phyloP scores from a whole-genome alignment of 2,888 invertebrate species.

The Cryptosula pallasiana region DNA sequence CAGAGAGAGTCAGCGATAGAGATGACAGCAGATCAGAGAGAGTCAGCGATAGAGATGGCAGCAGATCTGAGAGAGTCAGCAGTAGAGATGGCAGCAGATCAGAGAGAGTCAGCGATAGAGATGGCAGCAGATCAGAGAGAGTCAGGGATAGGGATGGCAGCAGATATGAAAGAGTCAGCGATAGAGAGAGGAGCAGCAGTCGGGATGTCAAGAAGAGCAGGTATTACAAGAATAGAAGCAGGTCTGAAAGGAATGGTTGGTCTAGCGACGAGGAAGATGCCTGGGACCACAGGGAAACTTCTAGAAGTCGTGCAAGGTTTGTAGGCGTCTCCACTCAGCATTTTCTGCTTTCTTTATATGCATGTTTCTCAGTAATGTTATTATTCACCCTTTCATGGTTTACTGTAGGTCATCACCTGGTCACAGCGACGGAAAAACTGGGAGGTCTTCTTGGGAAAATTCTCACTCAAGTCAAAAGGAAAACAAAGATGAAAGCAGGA shows the following conservation, averaged over 20 bases:
- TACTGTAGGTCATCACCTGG: too few relatives aligned
- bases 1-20: not conserved
- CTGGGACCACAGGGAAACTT: not conserved
- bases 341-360: too few relatives aligned
- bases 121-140: not conserved
- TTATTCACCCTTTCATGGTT: too few relatives aligned
- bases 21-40: not conserved
- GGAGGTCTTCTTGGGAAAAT: too few relatives aligned
- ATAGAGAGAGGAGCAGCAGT: not conserved
- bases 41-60: not conserved
- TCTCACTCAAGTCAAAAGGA: too few relatives aligned
- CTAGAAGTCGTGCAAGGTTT: too few relatives aligned
- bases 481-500: too few relatives aligned
- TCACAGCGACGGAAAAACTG: too few relatives aligned
- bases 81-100: not conserved
- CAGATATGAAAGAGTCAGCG: not conserved
- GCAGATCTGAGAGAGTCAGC: not conserved
- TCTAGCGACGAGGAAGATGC: slow-evolving; percentile 14
- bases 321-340: too few relatives aligned
- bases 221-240: not conserved
- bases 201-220: not conserved
- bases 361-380: too few relatives aligned
- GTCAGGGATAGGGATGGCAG: not conserved
- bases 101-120: not conserved
- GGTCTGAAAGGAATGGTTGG: not conserved